These are phyloP conservation scores for Zootoca vivipara DNA, from an alignment of 2,113 vertebrate genomes.

Conservation along the genomic window DNA sequence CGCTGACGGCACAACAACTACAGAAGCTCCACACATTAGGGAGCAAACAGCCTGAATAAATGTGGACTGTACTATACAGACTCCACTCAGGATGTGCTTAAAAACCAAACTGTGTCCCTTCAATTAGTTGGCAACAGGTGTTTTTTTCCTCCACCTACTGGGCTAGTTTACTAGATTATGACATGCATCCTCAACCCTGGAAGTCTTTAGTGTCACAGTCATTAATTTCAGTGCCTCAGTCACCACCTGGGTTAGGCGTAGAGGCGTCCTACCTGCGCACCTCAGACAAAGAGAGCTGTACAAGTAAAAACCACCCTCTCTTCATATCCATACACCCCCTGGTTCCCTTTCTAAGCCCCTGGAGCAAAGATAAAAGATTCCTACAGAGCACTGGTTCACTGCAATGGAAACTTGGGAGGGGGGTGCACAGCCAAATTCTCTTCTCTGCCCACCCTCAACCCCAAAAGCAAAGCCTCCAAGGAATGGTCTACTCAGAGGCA, in stretches of 20 bases:
- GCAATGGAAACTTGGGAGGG: neutral
- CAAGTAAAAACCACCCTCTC: neutral
- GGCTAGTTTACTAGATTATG: neutral
- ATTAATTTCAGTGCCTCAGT: neutral
- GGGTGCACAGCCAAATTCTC: neutral
- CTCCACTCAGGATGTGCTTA: neutral
- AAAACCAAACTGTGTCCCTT: neutral
- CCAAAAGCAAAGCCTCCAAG: too few relatives aligned
- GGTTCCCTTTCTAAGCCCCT: neutral
- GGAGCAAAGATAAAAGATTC: neutral
- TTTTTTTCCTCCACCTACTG: neutral
- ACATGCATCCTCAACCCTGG: neutral
- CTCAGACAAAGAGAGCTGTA: neutral
- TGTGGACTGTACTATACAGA: too few relatives aligned
- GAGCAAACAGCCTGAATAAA: too few relatives aligned
- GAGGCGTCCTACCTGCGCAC: neutral
- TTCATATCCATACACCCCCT: neutral
- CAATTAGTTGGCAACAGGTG: neutral
- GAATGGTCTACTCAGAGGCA: too few relatives aligned
- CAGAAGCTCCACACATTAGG: too few relatives aligned
- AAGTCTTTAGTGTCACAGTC: neutral
- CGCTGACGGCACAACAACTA: too few relatives aligned
- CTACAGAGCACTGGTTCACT: neutral
- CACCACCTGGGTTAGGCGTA: neutral
- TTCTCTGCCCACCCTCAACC: too few relatives aligned